phyloP scores from a whole-genome alignment of 2,888 invertebrate species.

The Megamerina dolium region DNA sequence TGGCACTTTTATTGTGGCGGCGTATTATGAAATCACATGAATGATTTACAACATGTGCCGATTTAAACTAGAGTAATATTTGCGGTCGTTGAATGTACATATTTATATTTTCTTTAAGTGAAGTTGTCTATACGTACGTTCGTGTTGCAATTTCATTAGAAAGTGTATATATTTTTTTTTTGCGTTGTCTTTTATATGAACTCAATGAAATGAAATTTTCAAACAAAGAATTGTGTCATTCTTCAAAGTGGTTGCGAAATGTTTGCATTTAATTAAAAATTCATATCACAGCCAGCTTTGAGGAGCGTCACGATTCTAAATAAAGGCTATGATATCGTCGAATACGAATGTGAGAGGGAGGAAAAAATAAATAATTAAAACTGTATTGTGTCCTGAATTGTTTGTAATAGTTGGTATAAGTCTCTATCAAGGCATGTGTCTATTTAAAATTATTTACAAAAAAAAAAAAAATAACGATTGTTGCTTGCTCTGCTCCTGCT shows the following conservation, averaged over 20 bases:
- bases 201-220: not conserved
- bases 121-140: not conserved
- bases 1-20: no score
- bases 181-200: no score
- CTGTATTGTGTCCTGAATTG: no score
- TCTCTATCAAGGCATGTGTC: no score
- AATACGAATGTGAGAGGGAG: no score
- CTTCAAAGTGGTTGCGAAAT: constrained; percentile 91
- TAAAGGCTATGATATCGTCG: no score
- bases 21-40: no score
- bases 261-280: constrained; percentile 53
- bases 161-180: no score
- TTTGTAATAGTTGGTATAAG: no score
- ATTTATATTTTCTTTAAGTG: not conserved
- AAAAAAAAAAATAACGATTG: not conserved
- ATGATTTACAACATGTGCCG: no score
- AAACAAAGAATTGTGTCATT: constrained; percentile 50
- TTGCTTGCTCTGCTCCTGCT: no score
- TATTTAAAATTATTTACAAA: not conserved
- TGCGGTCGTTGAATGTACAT: not conserved
- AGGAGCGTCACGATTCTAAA: constrained; percentile 65
- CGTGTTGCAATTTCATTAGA: not conserved
- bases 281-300: constrained; percentile 99
- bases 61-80: not conserved
- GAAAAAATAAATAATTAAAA: no score